Base-by-base conservation (phyloP, 1,140 invertebrate genomes). In the Frieseomelitta varia region DNA sequence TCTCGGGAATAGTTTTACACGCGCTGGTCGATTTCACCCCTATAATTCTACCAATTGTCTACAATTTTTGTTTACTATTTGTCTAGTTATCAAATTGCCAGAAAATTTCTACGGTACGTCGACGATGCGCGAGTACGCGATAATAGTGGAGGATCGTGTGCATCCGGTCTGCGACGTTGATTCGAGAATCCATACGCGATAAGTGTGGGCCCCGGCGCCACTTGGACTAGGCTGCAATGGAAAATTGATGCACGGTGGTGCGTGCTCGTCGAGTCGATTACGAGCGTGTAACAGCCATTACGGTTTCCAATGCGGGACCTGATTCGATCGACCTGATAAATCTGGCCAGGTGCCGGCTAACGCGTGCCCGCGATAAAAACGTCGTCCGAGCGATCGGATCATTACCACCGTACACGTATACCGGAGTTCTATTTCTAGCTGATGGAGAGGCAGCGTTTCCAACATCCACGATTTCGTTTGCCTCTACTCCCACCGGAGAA, bases 321-420 rank as follows among this genome's bases (percentile, higher is more conserved):
- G 39, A 67, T 34, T 68, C 77, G 79, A 74, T 81, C 58, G 79
- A 81, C 12, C 79, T n/a, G 79, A 81, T 75, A 81, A 75, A 81
- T 75, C 71, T 75, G 71, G 69, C 79, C n/a, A 61, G 11, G 6
- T 63, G 79, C 79, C 79, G 74, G 30, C 4, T 6, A 24, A 74
- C 14, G 47, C 79, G 79, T 24, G 68, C 75, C 39, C 47, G 21
- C 58, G 47, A 74, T 74, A 74, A 81, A 74, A 74, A 61, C n/a
- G 47, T 63, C 21, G 39, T 11, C 68, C n/a, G 27, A 47, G 51
- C n/a, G 39, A 69, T 34, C 65, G 4, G 24, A 47, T 47, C 39
- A 47, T 47, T 47, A 8, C 39, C 39, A 47, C 39, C 39, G 39
- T 47, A 8, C 39, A 17, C 8, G 30, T n/a, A n/a, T n/a, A n/a